phyloP scores from a whole-genome alignment of 2,113 vertebrate genomes.

The Eudyptes chrysolophus region DNA sequence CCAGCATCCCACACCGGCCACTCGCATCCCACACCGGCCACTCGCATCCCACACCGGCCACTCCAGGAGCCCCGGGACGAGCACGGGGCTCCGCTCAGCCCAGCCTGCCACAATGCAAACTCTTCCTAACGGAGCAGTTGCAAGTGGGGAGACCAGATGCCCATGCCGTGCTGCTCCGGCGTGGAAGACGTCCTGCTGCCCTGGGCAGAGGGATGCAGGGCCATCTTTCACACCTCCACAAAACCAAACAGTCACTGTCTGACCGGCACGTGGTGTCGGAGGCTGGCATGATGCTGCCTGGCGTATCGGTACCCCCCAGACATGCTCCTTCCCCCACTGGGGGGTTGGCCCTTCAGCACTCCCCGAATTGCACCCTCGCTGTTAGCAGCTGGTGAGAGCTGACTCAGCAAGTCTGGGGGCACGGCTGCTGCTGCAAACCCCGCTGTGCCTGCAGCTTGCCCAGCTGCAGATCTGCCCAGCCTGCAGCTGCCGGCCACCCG shows the following conservation, averaged over 20 bases:
- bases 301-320: fast-evolving
- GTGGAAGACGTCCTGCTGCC: neutral
- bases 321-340: neutral
- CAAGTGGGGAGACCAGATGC: neutral
- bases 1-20: neutral
- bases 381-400: fast-evolving
- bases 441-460: neutral
- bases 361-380: neutral
- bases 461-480: neutral
- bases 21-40: fast-evolving
- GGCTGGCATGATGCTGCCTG: neutral
- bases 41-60: neutral
- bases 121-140: neutral
- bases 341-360: too few species aligned
- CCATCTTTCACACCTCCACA: neutral
- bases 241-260: neutral
- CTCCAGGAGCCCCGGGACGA: neutral
- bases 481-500: fast-evolving
- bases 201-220: neutral
- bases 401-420: neutral
- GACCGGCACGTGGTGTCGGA: fast-evolving
- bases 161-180: neutral
- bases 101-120: neutral
- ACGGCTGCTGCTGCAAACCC: neutral
- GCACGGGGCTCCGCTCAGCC: neutral